Evolutionary conservation across 2,797 vertebrate genomes (phyloP).

Genomic region (Gorsachius magnificus): DNA sequence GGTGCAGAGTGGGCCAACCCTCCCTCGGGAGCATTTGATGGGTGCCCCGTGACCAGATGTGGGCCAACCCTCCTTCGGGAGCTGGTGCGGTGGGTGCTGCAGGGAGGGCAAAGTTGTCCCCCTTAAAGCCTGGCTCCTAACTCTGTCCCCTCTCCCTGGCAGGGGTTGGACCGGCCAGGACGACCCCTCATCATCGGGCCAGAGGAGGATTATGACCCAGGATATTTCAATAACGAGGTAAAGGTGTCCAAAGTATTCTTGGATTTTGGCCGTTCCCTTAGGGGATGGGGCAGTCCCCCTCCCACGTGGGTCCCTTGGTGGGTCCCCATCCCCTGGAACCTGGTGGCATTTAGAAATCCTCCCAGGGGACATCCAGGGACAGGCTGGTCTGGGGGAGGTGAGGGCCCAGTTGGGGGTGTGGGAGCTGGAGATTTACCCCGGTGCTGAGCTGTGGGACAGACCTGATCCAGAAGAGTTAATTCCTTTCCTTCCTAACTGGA

Average conservation of each 20-base stretch:
- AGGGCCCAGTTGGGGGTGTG: rapidly evolving
- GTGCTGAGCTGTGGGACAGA: not conserved
- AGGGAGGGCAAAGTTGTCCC: rapidly evolving
- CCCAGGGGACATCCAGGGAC: not conserved
- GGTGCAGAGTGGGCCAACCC: no score
- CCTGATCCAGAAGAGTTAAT: rapidly evolving
- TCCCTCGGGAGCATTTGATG: no score
- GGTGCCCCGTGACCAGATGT: no score
- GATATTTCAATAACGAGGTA: constrained; percentile 88
- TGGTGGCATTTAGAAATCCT: not conserved
- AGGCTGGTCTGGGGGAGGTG: rapidly evolving
- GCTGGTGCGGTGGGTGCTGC: not conserved
- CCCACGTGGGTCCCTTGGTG: not conserved
- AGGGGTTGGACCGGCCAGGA: constrained; percentile 60
- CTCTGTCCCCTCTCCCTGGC: not conserved
- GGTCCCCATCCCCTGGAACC: not conserved
- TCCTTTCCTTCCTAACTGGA: not conserved
- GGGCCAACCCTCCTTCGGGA: not conserved
- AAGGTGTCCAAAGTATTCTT: not conserved
- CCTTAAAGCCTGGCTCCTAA: not conserved
- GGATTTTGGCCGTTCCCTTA: not conserved
- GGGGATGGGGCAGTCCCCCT: not conserved
- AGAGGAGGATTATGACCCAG: constrained; percentile 89
- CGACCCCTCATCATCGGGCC: constrained; percentile 87
- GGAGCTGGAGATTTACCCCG: not conserved